Percentiles rank a stretch among this genome's conserved stretches.
phyloP scores from a whole-genome alignment of 2,888 invertebrate genomes.

The Octonoba sinensis region DNA sequence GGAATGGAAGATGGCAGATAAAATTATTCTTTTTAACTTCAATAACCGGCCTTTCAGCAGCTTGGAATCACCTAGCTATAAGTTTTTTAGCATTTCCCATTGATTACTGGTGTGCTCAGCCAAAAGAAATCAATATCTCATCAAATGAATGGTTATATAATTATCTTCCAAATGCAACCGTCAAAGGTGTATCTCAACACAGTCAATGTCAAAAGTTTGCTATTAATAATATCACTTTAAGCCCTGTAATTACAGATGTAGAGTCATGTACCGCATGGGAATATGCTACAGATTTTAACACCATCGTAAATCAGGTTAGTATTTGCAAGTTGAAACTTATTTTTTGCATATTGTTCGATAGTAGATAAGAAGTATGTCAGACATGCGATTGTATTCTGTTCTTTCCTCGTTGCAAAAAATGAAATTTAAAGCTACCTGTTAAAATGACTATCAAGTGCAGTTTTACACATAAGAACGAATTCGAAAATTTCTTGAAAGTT shows the following conservation, averaged over 20 bases:
- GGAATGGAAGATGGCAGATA: constrained; percentile 17
- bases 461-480: too few species aligned
- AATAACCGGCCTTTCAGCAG: background rate
- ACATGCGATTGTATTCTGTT: too few species aligned
- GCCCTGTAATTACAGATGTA: too few species aligned
- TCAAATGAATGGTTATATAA: constrained; percentile 6
- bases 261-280: background rate
- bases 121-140: constrained; percentile 6
- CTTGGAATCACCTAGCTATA: constrained; percentile 20
- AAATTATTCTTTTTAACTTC: background rate
- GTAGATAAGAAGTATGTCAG: too few species aligned
- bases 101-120: constrained; percentile 25
- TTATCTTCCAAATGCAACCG: constrained; percentile 10
- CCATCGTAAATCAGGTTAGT: constrained; percentile 19
- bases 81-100: constrained; percentile 12
- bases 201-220: constrained; percentile 26
- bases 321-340: background rate
- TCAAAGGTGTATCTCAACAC: constrained; percentile 6
- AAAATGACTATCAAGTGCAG: too few species aligned
- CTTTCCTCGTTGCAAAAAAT: too few species aligned
- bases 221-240: background rate
- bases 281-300: background rate
- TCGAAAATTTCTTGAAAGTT: too few species aligned
- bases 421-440: too few species aligned
- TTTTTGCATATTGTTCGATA: too few species aligned